Percentiles rank a stretch among this genome's conserved stretches.
Evolutionary conservation across 2,797 vertebrate species (phyloP).

Genomic region (Pipistrellus kuhlii): DNA sequence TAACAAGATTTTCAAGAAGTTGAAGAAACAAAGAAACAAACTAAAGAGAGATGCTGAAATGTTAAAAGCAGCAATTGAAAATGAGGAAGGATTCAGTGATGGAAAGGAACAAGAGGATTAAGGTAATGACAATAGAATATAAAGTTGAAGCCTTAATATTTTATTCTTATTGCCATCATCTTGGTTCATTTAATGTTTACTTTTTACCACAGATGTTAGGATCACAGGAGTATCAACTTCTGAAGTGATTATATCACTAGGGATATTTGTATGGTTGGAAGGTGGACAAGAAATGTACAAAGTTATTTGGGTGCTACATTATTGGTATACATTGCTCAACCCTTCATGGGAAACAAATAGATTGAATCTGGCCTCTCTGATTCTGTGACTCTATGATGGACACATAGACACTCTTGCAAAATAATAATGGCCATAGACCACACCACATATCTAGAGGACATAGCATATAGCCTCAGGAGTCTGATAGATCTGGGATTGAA

Average conservation of each 20-base stretch:
- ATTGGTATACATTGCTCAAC: constrained; percentile 11
- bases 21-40: constrained; percentile 30
- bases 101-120: not conserved
- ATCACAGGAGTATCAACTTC: not conserved
- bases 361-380: not conserved
- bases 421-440: not conserved
- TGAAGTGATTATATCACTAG: constrained; percentile 11
- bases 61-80: not conserved
- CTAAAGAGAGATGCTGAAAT: accelerated
- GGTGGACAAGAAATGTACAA: not conserved
- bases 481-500: not conserved
- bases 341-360: constrained; percentile 36
- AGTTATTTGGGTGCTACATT: constrained; percentile 19
- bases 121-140: constrained; percentile 50
- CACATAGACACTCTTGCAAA: not conserved
- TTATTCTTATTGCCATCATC: constrained; percentile 16
- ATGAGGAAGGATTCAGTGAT: not conserved
- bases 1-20: not conserved
- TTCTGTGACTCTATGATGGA: not conserved
- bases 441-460: not conserved
- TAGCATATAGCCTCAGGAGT: not conserved
- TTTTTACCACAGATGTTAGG: constrained; percentile 33
- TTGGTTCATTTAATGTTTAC: not conserved
- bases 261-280: constrained; percentile 45
- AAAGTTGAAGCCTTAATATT: not conserved